Conservation (phyloP, 2,113 vertebrate genomes). For the Dicerorhinus sumatrensis region DNA sequence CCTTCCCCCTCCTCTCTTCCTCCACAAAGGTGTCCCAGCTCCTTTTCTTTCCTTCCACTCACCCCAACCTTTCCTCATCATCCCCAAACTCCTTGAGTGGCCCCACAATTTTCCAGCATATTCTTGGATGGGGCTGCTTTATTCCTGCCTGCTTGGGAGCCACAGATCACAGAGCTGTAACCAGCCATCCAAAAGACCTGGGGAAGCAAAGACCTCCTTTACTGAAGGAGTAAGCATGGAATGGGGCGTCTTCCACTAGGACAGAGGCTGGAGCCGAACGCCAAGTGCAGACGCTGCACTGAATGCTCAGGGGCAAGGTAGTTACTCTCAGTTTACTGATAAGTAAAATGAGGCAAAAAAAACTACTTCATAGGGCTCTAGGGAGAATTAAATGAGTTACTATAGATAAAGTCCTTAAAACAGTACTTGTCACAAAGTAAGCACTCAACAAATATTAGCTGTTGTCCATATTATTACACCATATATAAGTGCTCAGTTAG, state of each 20-base stretch:
- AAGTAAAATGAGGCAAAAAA: not conserved
- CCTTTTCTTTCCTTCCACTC: not conserved
- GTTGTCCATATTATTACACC: not conserved
- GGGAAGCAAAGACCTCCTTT: not conserved
- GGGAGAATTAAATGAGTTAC: not conserved
- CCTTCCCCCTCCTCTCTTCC: not conserved
- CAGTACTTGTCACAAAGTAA: not conserved
- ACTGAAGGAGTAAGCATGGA: not conserved
- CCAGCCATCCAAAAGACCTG: not conserved
- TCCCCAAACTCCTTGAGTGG: not conserved
- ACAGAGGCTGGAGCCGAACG: not conserved
- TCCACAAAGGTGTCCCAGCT: not conserved
- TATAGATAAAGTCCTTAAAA: not conserved
- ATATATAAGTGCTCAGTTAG: not conserved
- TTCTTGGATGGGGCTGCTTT: not conserved
- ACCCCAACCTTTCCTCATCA: not conserved
- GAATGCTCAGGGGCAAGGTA: not conserved
- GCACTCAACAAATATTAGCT: not conserved
- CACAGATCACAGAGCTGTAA: not conserved
- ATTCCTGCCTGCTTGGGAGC: not conserved
- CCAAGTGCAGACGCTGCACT: fast-evolving
- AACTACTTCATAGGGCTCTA: not conserved
- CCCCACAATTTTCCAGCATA: not conserved
- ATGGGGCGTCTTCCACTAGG: fast-evolving
- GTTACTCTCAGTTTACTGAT: not conserved